Evolutionary conservation across 2,797 vertebrate species (phyloP), one percentile per base, ranked within the genome.

Genomic region (Danionella dracula): DNA sequence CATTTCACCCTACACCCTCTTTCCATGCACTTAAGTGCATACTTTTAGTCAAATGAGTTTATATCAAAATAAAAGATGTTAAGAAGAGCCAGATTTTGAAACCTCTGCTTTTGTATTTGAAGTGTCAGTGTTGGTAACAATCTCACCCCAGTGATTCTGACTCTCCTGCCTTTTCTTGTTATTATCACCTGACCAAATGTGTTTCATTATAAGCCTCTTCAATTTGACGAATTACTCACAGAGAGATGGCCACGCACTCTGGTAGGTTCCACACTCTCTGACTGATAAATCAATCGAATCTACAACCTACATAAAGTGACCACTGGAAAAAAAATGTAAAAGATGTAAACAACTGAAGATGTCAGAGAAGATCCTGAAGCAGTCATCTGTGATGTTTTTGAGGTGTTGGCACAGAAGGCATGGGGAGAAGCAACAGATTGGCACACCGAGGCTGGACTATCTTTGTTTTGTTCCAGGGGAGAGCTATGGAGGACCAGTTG

Each of bases 81-180:
- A 7, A 10, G 37, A 31, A 53, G n/a, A 71, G 8, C 11, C n/a
- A n/a, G n/a, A n/a, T n/a, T n/a, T 59, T 12, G 40, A n/a, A 19
- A 21, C 38, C 53, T 19, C 32, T 12, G 20, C 19, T 21, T 53
- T 6, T 66, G 13, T 48, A 27, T 19, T 13, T 16, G 16, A n/a
- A 21, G 88, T 88, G 91, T 55, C 57, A 56, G 63, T 61, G 49
- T 65, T 55, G 29, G 62, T 31, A 55, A 67, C 7, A 29, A 54
- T 49, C 64, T 72, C 70, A 67, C 63, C 66, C 64, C 63, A 29
- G 83, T 88, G 88, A 91, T 89, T 90, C 87, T 84, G 85, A 86
- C 87, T 85, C 90, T 92, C 90, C 86, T 88, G 87, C 29, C 50
- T 61, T 51, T 44, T 68, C 56, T 56, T 51, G 56, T 64, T 58